phyloP scores from a whole-genome alignment of 2,113 vertebrate species.

The Pungitius pungitius region DNA sequence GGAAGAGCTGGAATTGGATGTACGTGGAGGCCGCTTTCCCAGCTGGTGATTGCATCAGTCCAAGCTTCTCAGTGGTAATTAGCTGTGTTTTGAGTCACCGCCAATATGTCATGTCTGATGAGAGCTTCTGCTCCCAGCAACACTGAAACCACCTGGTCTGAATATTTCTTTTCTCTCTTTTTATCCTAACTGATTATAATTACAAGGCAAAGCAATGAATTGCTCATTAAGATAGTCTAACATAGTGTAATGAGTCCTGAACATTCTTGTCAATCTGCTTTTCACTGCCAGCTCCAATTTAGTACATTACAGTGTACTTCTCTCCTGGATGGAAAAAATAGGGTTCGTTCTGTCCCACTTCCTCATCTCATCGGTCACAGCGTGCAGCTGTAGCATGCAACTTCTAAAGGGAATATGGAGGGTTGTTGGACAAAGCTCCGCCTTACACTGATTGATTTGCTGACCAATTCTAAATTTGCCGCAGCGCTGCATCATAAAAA shows the following conservation, averaged over 20 bases:
- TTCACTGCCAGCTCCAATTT: constrained; percentile 42
- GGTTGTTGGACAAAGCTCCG: constrained; percentile 31
- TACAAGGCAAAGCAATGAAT: constrained; percentile 54
- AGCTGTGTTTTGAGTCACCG: constrained; percentile 73
- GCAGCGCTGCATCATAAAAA: constrained; percentile 45
- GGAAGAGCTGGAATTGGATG: constrained; percentile 28
- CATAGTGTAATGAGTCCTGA: constrained; percentile 50
- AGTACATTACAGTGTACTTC: neutral
- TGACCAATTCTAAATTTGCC: constrained; percentile 33
- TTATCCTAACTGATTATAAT: constrained; percentile 63
- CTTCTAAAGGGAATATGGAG: constrained; percentile 29
- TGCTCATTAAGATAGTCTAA: constrained; percentile 58
- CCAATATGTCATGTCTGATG: constrained; percentile 72
- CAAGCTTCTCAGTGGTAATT: constrained; percentile 75
- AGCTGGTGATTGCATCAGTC: constrained; percentile 74
- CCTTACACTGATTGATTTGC: constrained; percentile 31
- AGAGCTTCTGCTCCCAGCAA: constrained; percentile 59
- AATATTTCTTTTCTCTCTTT: constrained; percentile 9
- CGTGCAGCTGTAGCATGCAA: neutral
- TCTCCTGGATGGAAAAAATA: constrained; percentile 11
- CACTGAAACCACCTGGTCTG: constrained; percentile 64
- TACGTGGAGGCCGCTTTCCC: constrained; percentile 53
- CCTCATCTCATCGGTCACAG: constrained; percentile 31
- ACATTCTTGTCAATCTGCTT: constrained; percentile 47
- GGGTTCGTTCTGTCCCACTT: constrained; percentile 26